Evolutionary conservation across 2,797 vertebrate genomes (phyloP).

Genomic region (Hyperoplus immaculatus): DNA sequence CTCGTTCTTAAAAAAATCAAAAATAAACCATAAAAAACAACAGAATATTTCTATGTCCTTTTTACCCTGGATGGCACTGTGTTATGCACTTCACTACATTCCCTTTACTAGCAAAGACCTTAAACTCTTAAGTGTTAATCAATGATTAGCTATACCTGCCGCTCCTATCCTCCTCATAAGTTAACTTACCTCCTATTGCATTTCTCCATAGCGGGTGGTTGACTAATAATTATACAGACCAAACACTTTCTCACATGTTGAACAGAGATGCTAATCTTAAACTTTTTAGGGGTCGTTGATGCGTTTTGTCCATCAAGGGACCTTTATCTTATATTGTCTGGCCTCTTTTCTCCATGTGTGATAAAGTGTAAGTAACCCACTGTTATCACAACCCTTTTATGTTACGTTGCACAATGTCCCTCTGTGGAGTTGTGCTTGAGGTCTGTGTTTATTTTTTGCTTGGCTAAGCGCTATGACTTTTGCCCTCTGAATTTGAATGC

Average conservation of each 20-base stretch:
- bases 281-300: slow-evolving; percentile 30
- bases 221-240: slow-evolving; percentile 57
- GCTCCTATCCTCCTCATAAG: slow-evolving; percentile 36
- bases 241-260: slow-evolving; percentile 9
- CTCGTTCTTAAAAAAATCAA: too few relatives aligned
- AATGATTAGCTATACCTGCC: slow-evolving; percentile 67
- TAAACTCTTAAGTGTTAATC: slow-evolving; percentile 63
- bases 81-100: slow-evolving; percentile 38
- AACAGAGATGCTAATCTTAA: slow-evolving; percentile 49
- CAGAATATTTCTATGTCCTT: slow-evolving; percentile 7
- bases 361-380: slow-evolving; percentile 25
- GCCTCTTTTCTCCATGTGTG: slow-evolving; percentile 9
- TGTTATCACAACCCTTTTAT: slow-evolving; percentile 37
- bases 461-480: not conserved
- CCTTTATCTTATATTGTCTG: slow-evolving; percentile 3
- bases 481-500: slow-evolving; percentile 29
- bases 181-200: slow-evolving; percentile 30
- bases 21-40: too few relatives aligned
- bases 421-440: slow-evolving; percentile 25
- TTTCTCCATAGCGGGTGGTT: slow-evolving; percentile 31
- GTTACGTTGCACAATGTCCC: slow-evolving; percentile 35
- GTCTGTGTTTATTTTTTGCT: slow-evolving; percentile 5
- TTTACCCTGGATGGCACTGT: slow-evolving; percentile 15
- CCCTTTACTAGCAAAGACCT: slow-evolving; percentile 56
- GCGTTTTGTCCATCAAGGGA: not conserved